phyloP scores from a whole-genome alignment of 2,113 vertebrate species.

The Oriolus oriolus region DNA sequence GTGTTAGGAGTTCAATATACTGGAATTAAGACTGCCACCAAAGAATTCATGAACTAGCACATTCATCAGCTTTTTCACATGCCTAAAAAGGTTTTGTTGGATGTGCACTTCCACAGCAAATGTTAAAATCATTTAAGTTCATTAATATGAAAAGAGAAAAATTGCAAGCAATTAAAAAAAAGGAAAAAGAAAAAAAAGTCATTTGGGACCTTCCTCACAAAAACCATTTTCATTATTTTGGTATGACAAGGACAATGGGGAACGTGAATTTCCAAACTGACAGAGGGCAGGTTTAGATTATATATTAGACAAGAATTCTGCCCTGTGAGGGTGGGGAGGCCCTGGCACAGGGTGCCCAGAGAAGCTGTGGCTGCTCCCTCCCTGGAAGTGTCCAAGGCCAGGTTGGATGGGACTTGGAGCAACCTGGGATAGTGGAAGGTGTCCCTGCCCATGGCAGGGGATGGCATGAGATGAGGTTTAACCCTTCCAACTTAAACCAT shows the following conservation, averaged over 20 bases:
- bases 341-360: not conserved
- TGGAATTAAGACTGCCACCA: not conserved
- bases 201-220: not conserved
- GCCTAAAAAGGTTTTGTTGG: not conserved
- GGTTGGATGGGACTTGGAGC: rapidly evolving
- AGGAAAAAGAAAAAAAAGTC: not conserved
- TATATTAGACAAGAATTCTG: not conserved
- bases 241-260: not conserved
- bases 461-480: not conserved
- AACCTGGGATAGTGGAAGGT: rapidly evolving
- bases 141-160: not conserved
- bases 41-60: not conserved
- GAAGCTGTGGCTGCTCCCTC: not conserved
- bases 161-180: not conserved
- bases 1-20: not conserved
- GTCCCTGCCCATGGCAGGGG: not conserved
- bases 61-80: not conserved
- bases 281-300: not conserved
- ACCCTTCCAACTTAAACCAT: not conserved
- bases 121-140: not conserved
- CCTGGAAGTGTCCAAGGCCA: not conserved
- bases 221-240: not conserved
- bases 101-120: not conserved
- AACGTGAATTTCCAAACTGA: not conserved
- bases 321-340: rapidly evolving